Evolutionary conservation across 2,797 vertebrate genomes (phyloP), one percentile per base, ranked within the genome.

Genomic region (Sebastes steindachneri): DNA sequence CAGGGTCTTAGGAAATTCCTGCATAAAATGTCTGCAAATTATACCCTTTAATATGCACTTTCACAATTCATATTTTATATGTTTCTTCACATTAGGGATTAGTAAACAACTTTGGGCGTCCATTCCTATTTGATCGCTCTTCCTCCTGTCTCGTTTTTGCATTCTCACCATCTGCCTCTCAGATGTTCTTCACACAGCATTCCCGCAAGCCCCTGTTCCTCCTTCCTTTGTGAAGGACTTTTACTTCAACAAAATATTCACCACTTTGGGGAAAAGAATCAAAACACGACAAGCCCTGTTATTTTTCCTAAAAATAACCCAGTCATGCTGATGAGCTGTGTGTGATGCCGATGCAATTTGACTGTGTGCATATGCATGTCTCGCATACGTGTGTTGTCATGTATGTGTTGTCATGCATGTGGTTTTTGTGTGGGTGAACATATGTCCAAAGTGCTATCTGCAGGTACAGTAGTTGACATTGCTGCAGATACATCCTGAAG

Each of bases 151-250:
- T 80, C 1, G 2, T 80, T 88, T 86, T 82, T 77, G 62, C 45
- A 79, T 86, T 74, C 86, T 82, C 74, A 68, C 89, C 88, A 91
- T 91, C 86, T 91, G 87, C 86, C 81, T 88, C 83, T 91, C 58
- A 85, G 86, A 88, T 81, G 78, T 76, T 75, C 79, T 86, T 89
- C 69, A 83, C 54, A 53, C 75, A 86, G 79, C 73, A n/a, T 72
- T 75, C 76, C 86, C 82, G 21, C 57, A 73, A 88, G 80, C 68
- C 75, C 57, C 60, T 2, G 15, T 70, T 80, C 75, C 83, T 79
- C 60, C 82, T 71, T 74, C 31, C 60, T 77, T 80, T 82, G 75
- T 86, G 68, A 88, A 87, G 87, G 88, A 89, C 86, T 91, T 91
- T 81, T 79, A 37, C 75, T 76, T 80, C 55, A 57, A 84, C 68